Percentiles rank a stretch among this genome's conserved stretches.
These are phyloP conservation scores for Nomada fucata DNA, from an alignment of 2,888 invertebrate species.

Conservation along the genomic window DNA sequence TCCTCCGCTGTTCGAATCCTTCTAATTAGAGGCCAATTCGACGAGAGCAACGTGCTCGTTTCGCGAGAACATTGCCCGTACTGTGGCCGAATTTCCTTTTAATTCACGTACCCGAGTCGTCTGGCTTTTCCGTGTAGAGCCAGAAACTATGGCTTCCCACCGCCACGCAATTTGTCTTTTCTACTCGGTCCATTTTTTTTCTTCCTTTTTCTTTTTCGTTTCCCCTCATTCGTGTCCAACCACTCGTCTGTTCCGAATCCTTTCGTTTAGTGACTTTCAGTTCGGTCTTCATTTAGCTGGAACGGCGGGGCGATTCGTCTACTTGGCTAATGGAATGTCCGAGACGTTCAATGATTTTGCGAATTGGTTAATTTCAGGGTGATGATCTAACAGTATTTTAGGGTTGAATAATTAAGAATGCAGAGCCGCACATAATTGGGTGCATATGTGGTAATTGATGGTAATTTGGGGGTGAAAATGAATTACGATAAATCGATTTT, in stretches of 20 bases:
- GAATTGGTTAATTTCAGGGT: constrained; percentile 28
- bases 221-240: background rate
- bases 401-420: background rate
- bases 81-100: constrained; percentile 59
- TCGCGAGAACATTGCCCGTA: constrained; percentile 44
- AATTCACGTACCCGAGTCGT: constrained; percentile 52
- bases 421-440: too few species aligned
- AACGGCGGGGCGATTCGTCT: constrained; percentile 24
- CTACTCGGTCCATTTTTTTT: constrained; percentile 11
- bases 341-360: constrained; percentile 23
- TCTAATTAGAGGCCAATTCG: constrained; percentile 60
- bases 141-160: constrained; percentile 46
- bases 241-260: constrained; percentile 18
- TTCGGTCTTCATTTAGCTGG: constrained; percentile 33
- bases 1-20: constrained; percentile 39
- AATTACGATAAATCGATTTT: background rate
- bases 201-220: background rate
- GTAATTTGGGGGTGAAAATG: background rate
- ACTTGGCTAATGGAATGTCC: constrained; percentile 28
- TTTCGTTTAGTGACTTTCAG: constrained; percentile 56
- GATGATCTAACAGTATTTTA: too few species aligned
- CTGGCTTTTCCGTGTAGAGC: constrained; percentile 30
- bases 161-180: constrained; percentile 54
- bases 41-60: constrained; percentile 51
- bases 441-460: background rate